Evolutionary conservation across 2,888 invertebrate genomes (phyloP), one percentile per base, ranked within the genome.

Genomic region (Caenorhabditis panamensis): DNA sequence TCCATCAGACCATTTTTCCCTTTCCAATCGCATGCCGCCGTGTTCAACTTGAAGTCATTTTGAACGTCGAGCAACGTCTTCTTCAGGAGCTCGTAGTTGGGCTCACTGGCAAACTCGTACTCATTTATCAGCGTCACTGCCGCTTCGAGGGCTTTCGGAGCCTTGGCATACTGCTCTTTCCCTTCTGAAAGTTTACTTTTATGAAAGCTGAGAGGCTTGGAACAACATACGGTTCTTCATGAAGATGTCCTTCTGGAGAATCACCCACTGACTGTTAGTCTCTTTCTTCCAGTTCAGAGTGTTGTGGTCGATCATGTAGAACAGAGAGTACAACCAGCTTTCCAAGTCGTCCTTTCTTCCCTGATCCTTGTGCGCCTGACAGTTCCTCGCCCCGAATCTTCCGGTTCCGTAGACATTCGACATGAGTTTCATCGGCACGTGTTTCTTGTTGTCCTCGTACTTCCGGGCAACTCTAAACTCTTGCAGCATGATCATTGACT

Each of bases 311-410:
- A 75, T 61, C 51, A 66, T 5, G 31, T 66, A 75, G 61, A 75
- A 75, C 0, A 75, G 37, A 1, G 75, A 66, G 66, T 61, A 75
- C 31, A 75, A 9, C 53, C 56, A 75, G 37, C 75, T 53, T 36
- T 75, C 75, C 59, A 75, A 41, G 41, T 75, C 75, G 49, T 75
- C 75, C 58, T 53, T 66, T 53, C 75, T 4, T 44, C 66, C 66
- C 51, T 66, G 75, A 53, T 75, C 75, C 61, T 75, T 75, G 18
- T 20, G 18, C 9, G 47, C 51, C 36, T 47, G 18, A 59, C 68
- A 20, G 37, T 59, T 62, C 61, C 41, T 47, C 18, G 61, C 59
- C 13, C 61, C n/a, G 66, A 61, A 75, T 53, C 75, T 36, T 2
- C 13, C 13, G 0, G 53, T 51, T 13, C 75, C 75, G 31, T 37